Base-by-base conservation (phyloP, 1,140 invertebrate species). In the Archivesica marissinica region DNA sequence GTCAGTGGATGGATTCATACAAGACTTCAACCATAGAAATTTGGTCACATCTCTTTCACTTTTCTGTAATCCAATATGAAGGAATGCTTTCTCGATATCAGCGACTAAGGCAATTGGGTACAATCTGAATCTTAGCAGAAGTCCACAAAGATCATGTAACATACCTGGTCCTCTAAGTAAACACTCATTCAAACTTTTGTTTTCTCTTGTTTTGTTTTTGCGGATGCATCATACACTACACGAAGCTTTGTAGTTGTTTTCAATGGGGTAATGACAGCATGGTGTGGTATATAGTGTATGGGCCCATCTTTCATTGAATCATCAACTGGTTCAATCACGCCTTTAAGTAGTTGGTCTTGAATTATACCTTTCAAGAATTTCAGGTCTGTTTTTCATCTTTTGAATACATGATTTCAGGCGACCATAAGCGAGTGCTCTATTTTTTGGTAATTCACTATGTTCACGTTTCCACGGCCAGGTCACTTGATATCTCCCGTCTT, bases 381-480 rank as follows among this genome's bases (percentile, higher is more conserved):
- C 30, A 9, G 74, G 74, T 38, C 39, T 76, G 50, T 30, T 33
- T 44, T 76, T 76, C 41, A 76, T 38, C 23, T 52, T 15, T 7
- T 76, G 33, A 1, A 76, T 52, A 2, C 13, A 2, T 3, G n/a
- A n/a, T n/a, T n/a, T n/a, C n/a, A n/a, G 33, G 35, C 74, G 33
- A 76, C 74, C 47, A 23, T 35, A 35, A n/a, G 74, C 74, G 17
- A 76, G 25, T 56, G 54, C 47, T 56, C 52, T 54, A 44, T 76
- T 76, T 38, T 6, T 56, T 33, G 74, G 74, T 56, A 76, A 23
- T 23, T 56, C 28, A 15, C 28, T 33, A 56, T 35, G 7, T 9
- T 76, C 33, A 41, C 44, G 25, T 39, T 76, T 76, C 74, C 74
- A n/a, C n/a, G n/a, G n/a, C n/a, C n/a, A n/a, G n/a, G n/a, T n/a